These are phyloP conservation scores for Candidula unifasciata DNA, from an alignment of 2,888 invertebrate species.

Conservation along the genomic window DNA sequence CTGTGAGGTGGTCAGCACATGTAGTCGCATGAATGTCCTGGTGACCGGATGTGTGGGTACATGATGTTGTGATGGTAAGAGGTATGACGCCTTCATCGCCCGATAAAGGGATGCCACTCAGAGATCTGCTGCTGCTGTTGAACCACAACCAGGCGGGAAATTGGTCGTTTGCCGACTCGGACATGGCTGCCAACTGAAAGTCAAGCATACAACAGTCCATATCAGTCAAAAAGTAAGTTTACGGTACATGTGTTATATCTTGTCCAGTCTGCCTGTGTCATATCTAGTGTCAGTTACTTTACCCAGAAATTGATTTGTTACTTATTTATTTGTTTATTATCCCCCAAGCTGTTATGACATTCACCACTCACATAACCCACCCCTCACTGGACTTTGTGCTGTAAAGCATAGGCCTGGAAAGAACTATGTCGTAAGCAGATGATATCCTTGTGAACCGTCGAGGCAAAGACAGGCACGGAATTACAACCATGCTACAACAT, in stretches of 20 bases:
- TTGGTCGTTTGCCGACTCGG: slow-evolving; percentile 19
- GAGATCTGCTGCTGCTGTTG: slow-evolving; percentile 30
- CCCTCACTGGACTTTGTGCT: no score
- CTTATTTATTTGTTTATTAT: neutral
- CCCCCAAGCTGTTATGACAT: no score
- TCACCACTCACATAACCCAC: no score
- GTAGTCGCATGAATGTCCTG: neutral
- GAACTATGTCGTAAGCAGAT: no score
- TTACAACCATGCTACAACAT: no score
- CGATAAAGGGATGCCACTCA: slow-evolving; percentile 51
- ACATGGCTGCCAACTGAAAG: slow-evolving; percentile 16
- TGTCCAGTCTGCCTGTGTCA: no score
- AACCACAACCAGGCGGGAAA: slow-evolving; percentile 52
- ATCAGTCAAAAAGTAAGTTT: neutral
- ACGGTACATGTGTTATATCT: neutral
- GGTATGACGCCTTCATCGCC: slow-evolving; percentile 37
- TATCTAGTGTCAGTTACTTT: no score
- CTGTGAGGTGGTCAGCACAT: slow-evolving; percentile 14
- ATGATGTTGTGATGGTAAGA: slow-evolving; percentile 34
- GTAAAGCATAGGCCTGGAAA: no score
- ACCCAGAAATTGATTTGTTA: neutral
- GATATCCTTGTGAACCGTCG: no score
- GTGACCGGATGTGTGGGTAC: neutral
- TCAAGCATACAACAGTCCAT: neutral
- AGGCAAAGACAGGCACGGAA: no score